Conservation (phyloP, 2,888 invertebrate genomes). For the Junonia oenone region DNA sequence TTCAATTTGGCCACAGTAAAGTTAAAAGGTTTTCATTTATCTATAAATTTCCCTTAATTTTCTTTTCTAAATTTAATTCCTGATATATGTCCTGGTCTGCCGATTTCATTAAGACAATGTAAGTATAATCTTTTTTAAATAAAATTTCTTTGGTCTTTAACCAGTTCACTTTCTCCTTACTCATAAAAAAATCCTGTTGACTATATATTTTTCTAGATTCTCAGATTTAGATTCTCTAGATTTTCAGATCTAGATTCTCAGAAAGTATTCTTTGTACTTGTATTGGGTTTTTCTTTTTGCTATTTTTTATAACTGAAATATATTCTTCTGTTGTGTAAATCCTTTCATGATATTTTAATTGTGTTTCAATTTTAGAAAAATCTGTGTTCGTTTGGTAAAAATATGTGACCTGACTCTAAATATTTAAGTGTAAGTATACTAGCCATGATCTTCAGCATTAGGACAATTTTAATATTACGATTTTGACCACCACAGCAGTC, state of each 20-base stretch:
- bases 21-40: not conserved
- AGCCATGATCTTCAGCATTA: conserved; percentile 18
- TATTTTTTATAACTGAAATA: conserved; percentile 8
- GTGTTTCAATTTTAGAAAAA: conserved; percentile 22
- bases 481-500: conserved; percentile 33
- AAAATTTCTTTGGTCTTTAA: too few relatives aligned
- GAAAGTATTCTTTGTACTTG: too few relatives aligned
- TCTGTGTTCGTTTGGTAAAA: conserved; percentile 21
- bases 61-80: not conserved
- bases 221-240: too few relatives aligned
- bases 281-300: too few relatives aligned
- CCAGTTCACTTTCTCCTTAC: too few relatives aligned
- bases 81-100: too few relatives aligned
- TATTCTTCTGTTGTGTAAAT: conserved; percentile 25
- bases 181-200: too few relatives aligned
- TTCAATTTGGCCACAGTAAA: not conserved
- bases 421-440: conserved; percentile 23
- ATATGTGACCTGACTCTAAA: conserved; percentile 18
- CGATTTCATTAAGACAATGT: too few relatives aligned
- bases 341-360: conserved; percentile 25
- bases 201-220: too few relatives aligned
- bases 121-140: too few relatives aligned
- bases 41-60: not conserved
- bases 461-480: conserved; percentile 31
- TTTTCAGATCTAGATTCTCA: too few relatives aligned